Evolutionary conservation across 2,888 invertebrate species (phyloP).

Genomic region (Hecatera dysodea): DNA sequence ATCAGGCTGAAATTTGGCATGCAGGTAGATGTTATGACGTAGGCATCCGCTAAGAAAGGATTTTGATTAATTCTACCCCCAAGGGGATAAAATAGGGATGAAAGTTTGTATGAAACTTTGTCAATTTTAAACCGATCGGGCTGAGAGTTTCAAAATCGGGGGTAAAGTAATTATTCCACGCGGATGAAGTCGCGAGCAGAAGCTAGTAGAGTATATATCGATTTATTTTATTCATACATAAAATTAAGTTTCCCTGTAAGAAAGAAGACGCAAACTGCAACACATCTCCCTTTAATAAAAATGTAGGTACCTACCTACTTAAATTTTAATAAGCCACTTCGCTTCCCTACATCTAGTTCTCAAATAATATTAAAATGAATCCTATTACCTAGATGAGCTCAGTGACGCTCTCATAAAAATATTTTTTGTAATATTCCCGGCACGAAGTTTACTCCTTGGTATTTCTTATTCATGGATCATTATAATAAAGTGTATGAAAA

Average conservation of each 20-base stretch:
- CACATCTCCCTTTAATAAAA: conserved; percentile 2
- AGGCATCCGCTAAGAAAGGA: too few relatives aligned
- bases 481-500: conserved; percentile 17
- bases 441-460: conserved; percentile 4
- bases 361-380: conserved; percentile 32
- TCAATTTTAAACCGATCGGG: too few relatives aligned
- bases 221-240: background rate
- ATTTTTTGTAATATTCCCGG: conserved; percentile 23
- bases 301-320: background rate
- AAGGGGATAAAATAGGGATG: too few relatives aligned
- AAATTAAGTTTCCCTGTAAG: background rate
- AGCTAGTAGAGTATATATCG: background rate
- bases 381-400: conserved; percentile 22
- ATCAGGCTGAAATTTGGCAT: too few relatives aligned
- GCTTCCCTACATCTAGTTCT: background rate
- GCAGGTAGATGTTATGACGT: too few relatives aligned
- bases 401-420: conserved; percentile 37
- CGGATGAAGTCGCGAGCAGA: too few relatives aligned
- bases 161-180: too few relatives aligned
- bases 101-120: too few relatives aligned
- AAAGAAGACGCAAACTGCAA: background rate
- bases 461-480: conserved; percentile 39
- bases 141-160: too few relatives aligned
- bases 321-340: conserved; percentile 22
- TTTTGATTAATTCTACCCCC: too few relatives aligned